Percentiles rank a stretch among this genome's conserved stretches.
These are phyloP conservation scores for Cyphotilapia sp. DNA, from an alignment of 2,113 vertebrate genomes.

Conservation along the genomic window DNA sequence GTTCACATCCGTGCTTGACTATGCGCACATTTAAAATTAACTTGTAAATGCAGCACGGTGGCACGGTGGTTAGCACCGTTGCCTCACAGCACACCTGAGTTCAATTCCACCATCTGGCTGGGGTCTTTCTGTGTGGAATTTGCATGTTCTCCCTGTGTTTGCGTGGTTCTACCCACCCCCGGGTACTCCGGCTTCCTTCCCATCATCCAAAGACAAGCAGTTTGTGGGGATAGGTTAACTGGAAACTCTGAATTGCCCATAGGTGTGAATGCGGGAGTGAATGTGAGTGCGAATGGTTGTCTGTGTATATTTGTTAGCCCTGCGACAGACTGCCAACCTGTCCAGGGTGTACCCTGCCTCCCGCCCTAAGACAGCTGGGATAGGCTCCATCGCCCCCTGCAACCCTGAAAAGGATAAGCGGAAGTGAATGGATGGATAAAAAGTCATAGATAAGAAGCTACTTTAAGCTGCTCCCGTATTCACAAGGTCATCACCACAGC, in stretches of 20 bases:
- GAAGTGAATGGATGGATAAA: background rate
- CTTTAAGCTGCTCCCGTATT: background rate
- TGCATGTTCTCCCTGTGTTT: background rate
- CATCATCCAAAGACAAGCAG: background rate
- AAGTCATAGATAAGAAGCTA: background rate
- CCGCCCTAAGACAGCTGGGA: background rate
- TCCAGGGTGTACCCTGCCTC: accelerated
- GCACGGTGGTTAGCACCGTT: background rate
- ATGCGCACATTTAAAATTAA: background rate
- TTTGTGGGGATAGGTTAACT: background rate
- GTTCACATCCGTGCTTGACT: background rate
- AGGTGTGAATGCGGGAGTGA: accelerated
- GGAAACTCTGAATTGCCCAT: background rate
- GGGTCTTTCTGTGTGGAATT: background rate
- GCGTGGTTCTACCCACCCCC: accelerated
- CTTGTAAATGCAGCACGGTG: background rate
- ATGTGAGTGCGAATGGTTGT: background rate
- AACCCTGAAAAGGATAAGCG: background rate
- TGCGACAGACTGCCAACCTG: background rate
- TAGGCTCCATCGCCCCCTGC: background rate
- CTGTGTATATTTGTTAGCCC: background rate
- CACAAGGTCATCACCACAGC: background rate
- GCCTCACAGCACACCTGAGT: background rate
- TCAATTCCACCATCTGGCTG: background rate
- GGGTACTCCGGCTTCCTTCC: background rate